Evolutionary conservation across 2,797 vertebrate genomes (phyloP), one percentile per base, ranked within the genome.

Genomic region (Catostomus latipinnis): DNA sequence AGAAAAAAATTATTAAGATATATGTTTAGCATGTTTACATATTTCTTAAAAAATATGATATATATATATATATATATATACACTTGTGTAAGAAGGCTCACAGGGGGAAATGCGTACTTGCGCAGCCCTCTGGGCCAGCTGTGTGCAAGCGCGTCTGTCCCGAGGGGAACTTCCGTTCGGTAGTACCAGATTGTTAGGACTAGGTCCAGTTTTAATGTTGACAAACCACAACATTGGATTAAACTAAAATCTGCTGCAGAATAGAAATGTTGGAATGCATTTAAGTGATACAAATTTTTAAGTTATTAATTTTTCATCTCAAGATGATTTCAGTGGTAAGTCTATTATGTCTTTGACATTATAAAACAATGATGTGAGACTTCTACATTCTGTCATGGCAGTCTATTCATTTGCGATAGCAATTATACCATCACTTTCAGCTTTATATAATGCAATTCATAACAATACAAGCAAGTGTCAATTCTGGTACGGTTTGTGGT

Each of bases 271-370:
- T 14, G 71, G 78, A 78, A 81, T 75, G 67, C 62, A 75, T 61
- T 82, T 72, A 74, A 12, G 76, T 78, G 54, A 81, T 75, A 72
- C 77, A 76, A 77, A 3, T 34, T 34, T 34, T 34, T 3, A 34
- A 4, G 34, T 34, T 34, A 34, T 34, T 34, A 34, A 34, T 34
- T 34, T 34, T 34, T 34, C 34, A 77, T 82, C 79, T 83, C 74
- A 71, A 77, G 68, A 77, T 80, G 68, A 80, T 72, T 82, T 83
- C 71, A 74, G 73, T 80, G 61, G 60, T 77, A 60, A 84, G 82
- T 76, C 82, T 81, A 83, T 79, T 82, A 81, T 85, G 78, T 80
- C 58, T 82, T 74, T 84, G 80, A 82, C 84, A 86, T 83, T 86
- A 83, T 80, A 83, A 86, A 80, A 82, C 69, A 77, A 63, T 74